Evolutionary conservation across 2,797 vertebrate genomes (phyloP).

Genomic region (Malacoctenus gilli): DNA sequence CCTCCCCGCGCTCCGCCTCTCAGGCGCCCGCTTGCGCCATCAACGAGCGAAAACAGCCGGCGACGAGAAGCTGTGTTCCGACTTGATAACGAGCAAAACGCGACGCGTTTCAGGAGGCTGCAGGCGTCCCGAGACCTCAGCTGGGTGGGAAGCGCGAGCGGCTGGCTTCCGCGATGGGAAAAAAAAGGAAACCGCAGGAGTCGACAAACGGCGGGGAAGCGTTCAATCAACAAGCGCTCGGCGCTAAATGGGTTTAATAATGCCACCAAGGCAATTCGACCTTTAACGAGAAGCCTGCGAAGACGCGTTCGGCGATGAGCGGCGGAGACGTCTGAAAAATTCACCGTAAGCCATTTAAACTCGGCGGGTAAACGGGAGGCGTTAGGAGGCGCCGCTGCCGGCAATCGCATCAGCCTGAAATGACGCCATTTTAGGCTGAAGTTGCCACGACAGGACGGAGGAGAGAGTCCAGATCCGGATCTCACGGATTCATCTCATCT

Average conservation of each 20-base stretch:
- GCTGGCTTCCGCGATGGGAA: conserved; percentile 22
- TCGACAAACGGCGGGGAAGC: conserved; percentile 24
- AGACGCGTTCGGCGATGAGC: conserved; percentile 29
- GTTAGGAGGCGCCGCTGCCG: too few relatives aligned
- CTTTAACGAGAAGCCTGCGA: conserved; percentile 42
- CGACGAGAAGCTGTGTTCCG: conserved; percentile 60
- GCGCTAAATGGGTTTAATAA: conserved; percentile 61
- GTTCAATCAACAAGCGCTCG: conserved; percentile 53
- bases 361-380: conserved; percentile 16
- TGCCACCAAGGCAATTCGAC: conserved; percentile 59
- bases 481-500: too few relatives aligned
- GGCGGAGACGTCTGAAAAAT: conserved; percentile 35
- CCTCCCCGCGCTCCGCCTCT: conserved; percentile 32
- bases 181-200: conserved; percentile 36
- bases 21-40: conserved; percentile 70
- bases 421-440: conserved; percentile 69
- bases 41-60: conserved; percentile 73
- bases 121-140: too few relatives aligned
- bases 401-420: conserved; percentile 81
- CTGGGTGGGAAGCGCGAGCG: conserved; percentile 37
- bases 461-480: too few relatives aligned
- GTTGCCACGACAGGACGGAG: too few relatives aligned
- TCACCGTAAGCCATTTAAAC: background rate
- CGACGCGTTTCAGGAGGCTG: too few relatives aligned
- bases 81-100: too few relatives aligned